Percentiles rank a stretch among this genome's conserved stretches.
Evolutionary conservation across 2,113 vertebrate species (phyloP).

Genomic region (Cololabis saira): DNA sequence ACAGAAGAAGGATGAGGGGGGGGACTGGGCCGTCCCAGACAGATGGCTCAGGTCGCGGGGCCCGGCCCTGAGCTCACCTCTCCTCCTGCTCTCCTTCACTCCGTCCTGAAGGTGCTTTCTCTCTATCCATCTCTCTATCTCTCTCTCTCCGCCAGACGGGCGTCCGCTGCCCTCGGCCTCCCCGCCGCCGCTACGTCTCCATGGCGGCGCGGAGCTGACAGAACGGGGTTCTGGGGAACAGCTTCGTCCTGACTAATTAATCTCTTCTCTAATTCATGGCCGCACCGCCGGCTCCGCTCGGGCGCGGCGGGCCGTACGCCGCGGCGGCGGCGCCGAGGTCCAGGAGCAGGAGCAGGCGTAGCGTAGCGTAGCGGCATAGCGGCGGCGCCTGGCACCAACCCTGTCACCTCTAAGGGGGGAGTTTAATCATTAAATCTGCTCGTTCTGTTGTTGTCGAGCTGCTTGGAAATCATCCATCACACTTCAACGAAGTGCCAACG

Average conservation of each 20-base stretch:
- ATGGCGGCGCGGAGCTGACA: constrained; percentile 52
- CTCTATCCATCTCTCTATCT: no score
- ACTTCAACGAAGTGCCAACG: constrained; percentile 1
- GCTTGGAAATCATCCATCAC: constrained; percentile 38
- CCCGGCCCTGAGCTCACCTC: no score
- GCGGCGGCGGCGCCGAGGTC: constrained; percentile 21
- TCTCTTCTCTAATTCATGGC: constrained; percentile 81
- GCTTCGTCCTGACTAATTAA: constrained; percentile 82
- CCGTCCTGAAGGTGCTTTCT: constrained; percentile 24
- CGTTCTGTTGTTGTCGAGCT: constrained; percentile 2
- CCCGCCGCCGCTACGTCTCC: constrained; percentile 20
- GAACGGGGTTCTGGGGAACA: constrained; percentile 71
- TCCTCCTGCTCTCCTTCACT: background rate
- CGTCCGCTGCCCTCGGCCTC: constrained; percentile 23
- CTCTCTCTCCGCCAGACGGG: constrained; percentile 28
- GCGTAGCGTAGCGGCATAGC: no score
- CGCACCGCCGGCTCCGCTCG: constrained; percentile 55
- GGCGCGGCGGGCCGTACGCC: constrained; percentile 10
- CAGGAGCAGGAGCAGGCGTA: constrained; percentile 22
- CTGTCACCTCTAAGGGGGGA: constrained; percentile 20
- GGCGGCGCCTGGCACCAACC: constrained; percentile 27
- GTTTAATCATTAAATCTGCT: constrained; percentile 55
- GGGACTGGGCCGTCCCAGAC: constrained; percentile 38
- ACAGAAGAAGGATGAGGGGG: no score
- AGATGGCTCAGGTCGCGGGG: constrained; percentile 60